Conservation (phyloP, 35 echinoderm and acorn worm genomes). For the Eucidaris tribuloides region DNA sequence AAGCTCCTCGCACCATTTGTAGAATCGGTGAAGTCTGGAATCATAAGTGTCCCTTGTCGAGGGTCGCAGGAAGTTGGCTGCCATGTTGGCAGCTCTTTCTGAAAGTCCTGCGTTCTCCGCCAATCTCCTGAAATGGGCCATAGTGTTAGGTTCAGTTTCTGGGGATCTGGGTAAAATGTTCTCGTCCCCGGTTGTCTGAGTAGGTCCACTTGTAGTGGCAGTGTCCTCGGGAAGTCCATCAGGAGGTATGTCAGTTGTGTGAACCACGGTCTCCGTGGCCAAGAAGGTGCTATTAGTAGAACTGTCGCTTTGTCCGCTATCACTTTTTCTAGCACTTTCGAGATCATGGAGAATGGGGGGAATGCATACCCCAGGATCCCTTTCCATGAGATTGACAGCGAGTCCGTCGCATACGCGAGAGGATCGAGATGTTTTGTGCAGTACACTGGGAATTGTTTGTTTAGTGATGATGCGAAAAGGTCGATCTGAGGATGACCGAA, state of each 20-base stretch:
- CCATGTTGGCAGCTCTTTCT: not conserved
- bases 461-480: not conserved
- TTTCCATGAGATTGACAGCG: conserved; percentile 16
- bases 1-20: not conserved
- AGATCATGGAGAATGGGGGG: conserved; percentile 15
- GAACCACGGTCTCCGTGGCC: not conserved
- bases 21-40: not conserved
- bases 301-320: not conserved
- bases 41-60: not conserved
- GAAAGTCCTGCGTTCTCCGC: not conserved
- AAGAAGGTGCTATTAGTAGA: not conserved
- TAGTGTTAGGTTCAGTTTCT: not conserved
- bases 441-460: not conserved
- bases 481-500: not conserved
- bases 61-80: not conserved
- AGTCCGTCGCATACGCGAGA: not conserved
- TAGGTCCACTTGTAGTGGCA: not conserved
- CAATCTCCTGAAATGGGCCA: not conserved
- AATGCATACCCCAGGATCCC: not conserved
- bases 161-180: not conserved
- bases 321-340: not conserved
- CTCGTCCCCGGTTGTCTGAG: not conserved
- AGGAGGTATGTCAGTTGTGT: not conserved
- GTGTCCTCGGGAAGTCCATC: not conserved
- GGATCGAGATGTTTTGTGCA: not conserved